These are phyloP conservation scores for Callopanchax toddi DNA, from an alignment of 2,113 vertebrate species.

Conservation along the genomic window DNA sequence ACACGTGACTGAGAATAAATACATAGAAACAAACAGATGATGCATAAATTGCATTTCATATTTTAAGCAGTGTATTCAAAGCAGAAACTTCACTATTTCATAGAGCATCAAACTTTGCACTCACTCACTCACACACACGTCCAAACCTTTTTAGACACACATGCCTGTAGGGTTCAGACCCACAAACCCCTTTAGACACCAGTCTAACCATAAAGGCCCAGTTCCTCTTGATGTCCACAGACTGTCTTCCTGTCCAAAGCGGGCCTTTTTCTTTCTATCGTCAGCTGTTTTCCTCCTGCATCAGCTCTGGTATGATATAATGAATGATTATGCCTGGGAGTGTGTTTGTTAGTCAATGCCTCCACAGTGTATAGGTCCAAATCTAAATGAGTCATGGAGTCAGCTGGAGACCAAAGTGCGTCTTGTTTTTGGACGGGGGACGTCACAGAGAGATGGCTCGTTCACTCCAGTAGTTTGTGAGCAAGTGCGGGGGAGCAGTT, in stretches of 20 bases:
- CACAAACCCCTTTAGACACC: constrained; percentile 2
- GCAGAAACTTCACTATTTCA: constrained; percentile 17
- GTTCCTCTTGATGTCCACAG: constrained; percentile 19
- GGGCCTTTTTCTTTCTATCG: constrained; percentile 5
- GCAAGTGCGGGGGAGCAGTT: constrained; percentile 8
- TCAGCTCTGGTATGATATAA: constrained; percentile 22
- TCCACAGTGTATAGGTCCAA: constrained; percentile 44
- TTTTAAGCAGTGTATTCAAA: constrained; percentile 27
- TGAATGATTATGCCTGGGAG: constrained; percentile 21
- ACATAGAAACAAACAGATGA: constrained; percentile 47
- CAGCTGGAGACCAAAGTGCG: constrained; percentile 8
- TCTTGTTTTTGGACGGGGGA: constrained; percentile 27
- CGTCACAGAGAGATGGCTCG: constrained; percentile 1
- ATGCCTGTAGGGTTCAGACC: constrained; percentile 1
- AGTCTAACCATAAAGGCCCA: constrained; percentile 6
- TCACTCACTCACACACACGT: constrained; percentile 6
- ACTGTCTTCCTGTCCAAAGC: background rate
- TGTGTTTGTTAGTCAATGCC: constrained; percentile 10
- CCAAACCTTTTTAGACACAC: background rate
- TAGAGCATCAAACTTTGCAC: background rate
- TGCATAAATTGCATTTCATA: constrained; percentile 16
- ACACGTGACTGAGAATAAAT: constrained; percentile 60
- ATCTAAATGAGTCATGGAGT: constrained; percentile 12
- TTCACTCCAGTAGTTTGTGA: constrained; percentile 26
- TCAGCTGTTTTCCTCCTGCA: constrained; percentile 22